These are phyloP conservation scores for Lasioglossum baleicum DNA, from an alignment of 1,140 invertebrate species.

Conservation along the genomic window DNA sequence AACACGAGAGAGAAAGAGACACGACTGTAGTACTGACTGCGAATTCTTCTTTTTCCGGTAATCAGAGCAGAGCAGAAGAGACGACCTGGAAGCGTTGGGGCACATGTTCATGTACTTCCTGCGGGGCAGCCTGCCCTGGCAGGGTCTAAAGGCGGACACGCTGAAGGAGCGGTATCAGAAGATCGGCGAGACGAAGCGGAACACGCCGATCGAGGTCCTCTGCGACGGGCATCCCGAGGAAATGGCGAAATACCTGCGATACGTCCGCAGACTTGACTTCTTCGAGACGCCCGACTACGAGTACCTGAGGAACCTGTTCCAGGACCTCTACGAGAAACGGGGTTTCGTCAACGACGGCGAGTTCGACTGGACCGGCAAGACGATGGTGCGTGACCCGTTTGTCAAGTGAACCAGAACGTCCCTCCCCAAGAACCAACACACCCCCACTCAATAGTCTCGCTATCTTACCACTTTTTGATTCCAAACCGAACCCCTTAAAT, in stretches of 20 bases:
- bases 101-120: slow-evolving; percentile 99
- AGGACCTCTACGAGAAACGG: slow-evolving; percentile 95
- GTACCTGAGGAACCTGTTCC: slow-evolving; percentile 96
- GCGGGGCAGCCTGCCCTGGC: slow-evolving; percentile 99
- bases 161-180: slow-evolving; percentile 99
- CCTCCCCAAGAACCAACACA: background rate
- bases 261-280: slow-evolving; percentile 98
- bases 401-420: background rate
- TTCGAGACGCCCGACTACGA: slow-evolving; percentile 99
- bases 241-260: slow-evolving; percentile 98
- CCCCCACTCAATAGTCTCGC: no score
- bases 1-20: no score
- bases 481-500: no score
- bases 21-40: background rate
- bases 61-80: slow-evolving; percentile 98
- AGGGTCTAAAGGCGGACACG: slow-evolving; percentile 99
- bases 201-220: slow-evolving; percentile 97
- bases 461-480: no score
- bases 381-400: slow-evolving; percentile 85
- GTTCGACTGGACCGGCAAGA: slow-evolving; percentile 99
- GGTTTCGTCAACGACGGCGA: slow-evolving; percentile 96
- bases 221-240: slow-evolving; percentile 99
- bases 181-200: slow-evolving; percentile 99
- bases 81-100: slow-evolving; percentile 99
- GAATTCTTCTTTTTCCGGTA: slow-evolving; percentile 56